Conservation (phyloP, 2,113 vertebrate species). For the Perca schrenkii region DNA sequence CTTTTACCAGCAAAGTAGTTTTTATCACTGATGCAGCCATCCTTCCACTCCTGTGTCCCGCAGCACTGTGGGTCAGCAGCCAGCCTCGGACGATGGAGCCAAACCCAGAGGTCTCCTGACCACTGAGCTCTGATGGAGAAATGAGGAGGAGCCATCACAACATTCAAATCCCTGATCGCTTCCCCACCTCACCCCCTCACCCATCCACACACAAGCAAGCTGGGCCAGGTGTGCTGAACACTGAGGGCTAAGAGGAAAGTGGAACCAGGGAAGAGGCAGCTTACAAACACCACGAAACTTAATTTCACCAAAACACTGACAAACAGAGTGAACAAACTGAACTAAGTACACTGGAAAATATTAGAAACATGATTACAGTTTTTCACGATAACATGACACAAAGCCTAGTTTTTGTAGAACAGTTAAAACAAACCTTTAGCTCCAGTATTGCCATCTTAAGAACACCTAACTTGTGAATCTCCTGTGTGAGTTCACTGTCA, state of each 20-base stretch:
- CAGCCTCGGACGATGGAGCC: conserved; percentile 76
- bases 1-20: not conserved
- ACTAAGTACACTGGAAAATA: not conserved
- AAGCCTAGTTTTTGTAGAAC: conserved; percentile 20
- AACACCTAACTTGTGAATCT: not conserved
- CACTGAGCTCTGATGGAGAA: conserved; percentile 90
- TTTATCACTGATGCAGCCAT: not conserved
- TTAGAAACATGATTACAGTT: not conserved
- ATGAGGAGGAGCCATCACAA: not conserved
- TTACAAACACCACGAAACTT: conserved; percentile 9
- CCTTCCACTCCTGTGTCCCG: not conserved
- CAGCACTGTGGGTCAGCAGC: conserved; percentile 74
- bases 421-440: conserved; percentile 6
- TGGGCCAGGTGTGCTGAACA: conserved; percentile 5
- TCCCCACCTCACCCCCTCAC: not conserved
- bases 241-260: conserved; percentile 5
- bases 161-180: not conserved
- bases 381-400: not conserved
- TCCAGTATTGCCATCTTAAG: conserved; percentile 17
- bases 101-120: conserved; percentile 92
- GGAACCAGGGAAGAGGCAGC: conserved; percentile 37
- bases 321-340: not conserved
- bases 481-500: not conserved
- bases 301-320: not conserved
- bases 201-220: not conserved